phyloP scores from a whole-genome alignment of 2,797 vertebrate genomes.

The Okamejei kenojei region DNA sequence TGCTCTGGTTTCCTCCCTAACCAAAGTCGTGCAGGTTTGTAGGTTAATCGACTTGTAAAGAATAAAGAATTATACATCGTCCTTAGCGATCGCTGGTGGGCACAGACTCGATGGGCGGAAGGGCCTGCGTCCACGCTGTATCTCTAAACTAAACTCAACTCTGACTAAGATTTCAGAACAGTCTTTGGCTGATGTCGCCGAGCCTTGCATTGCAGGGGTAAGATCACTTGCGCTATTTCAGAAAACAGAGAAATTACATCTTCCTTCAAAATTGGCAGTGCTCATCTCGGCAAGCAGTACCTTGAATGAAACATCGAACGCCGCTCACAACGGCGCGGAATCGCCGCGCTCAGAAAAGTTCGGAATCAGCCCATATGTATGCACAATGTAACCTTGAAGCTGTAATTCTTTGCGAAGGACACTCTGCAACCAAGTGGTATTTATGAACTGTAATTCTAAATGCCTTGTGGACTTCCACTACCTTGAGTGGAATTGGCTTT shows the following conservation, averaged over 20 bases:
- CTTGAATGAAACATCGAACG: neutral
- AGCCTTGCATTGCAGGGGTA: neutral
- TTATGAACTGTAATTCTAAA: conserved; percentile 34
- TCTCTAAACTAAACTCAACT: no score
- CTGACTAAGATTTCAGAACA: no score
- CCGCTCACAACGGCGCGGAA: neutral
- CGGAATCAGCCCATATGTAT: conserved; percentile 11
- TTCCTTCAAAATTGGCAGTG: neutral
- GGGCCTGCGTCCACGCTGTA: no score
- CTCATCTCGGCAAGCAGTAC: neutral
- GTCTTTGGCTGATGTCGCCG: neutral
- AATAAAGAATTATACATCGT: no score
- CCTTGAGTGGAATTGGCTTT: conserved; percentile 20
- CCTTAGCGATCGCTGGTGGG: no score
- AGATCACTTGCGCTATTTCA: neutral
- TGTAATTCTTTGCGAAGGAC: conserved; percentile 23
- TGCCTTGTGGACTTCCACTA: conserved; percentile 15
- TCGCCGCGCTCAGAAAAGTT: neutral
- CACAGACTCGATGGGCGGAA: no score
- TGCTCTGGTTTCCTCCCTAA: no score
- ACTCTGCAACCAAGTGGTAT: conserved; percentile 18
- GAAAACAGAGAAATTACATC: neutral
- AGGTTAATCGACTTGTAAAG: no score
- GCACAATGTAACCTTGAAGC: conserved; percentile 31
- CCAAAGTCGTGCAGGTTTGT: no score